phyloP scores from a whole-genome alignment of 2,113 vertebrate genomes.

The Psammodynastes pulverulentus region DNA sequence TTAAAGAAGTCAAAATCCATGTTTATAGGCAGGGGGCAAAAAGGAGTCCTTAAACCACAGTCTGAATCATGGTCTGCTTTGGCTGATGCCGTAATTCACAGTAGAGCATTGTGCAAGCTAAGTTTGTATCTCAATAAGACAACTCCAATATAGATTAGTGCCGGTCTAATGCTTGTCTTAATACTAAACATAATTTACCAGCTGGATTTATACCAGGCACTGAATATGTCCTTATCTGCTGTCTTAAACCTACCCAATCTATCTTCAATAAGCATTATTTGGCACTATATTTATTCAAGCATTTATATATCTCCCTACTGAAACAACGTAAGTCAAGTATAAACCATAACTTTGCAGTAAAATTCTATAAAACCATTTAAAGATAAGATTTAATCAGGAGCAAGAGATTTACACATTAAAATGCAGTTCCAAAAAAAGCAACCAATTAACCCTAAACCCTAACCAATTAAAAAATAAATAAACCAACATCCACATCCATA shows the following conservation, averaged over 20 bases:
- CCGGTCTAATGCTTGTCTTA: not conserved
- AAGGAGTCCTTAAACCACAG: not conserved
- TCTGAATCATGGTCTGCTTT: not conserved
- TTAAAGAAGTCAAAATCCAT: not conserved
- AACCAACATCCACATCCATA: not conserved
- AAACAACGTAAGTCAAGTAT: not conserved
- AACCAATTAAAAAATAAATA: not conserved
- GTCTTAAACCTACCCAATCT: not conserved
- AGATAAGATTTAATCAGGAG: not conserved
- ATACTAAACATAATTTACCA: not conserved
- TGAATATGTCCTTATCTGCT: not conserved
- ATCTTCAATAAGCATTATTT: not conserved
- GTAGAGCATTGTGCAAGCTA: not conserved
- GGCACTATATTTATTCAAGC: not conserved
- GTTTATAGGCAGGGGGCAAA: not conserved
- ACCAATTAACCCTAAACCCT: not conserved
- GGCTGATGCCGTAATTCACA: not conserved
- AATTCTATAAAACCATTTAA: not conserved
- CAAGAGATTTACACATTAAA: not conserved
- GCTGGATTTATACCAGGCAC: not conserved
- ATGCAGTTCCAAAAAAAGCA: not conserved
- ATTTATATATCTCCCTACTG: not conserved
- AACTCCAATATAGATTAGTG: not conserved
- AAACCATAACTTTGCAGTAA: not conserved
- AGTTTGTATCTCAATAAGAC: not conserved